Base-by-base conservation (phyloP, 2,797 vertebrate species). In the Macroramphosus scolopax region DNA sequence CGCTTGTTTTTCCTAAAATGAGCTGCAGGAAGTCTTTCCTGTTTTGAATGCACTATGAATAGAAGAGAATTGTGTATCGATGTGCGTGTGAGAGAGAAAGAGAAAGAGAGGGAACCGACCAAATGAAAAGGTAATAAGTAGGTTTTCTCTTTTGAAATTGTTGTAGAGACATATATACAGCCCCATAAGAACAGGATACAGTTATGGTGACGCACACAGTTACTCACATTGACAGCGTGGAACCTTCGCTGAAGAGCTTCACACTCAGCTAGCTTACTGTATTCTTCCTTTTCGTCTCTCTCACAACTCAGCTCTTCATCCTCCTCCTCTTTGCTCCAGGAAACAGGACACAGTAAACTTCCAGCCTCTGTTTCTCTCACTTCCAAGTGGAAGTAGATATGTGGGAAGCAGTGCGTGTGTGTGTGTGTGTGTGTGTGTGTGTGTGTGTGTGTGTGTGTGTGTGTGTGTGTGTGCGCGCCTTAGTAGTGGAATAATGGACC, bases 291-390 rank as follows among this genome's bases (percentile, higher is more conserved):
- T 77, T 83, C 69, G 75, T 82, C 81, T 65, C 51, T 47, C 65
- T 80, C 70, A 60, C 65, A 65, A 55, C 85, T 83, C 49, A 51
- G 64, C 53, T 87, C 84, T 89, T 92, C 91, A 82, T 92, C 77
- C 54, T 84, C 80, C 77, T 82, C 69, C 66, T 57, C 85, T 85
- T 75, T 72, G 68, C 75, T 64, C 39, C 81, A 83, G 77, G 77
- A 87, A 81, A 85, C 62, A 68, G 62, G 73, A 85, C 79, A 82
- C 80, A 72, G 76, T 77, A 83, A 82, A 91, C 88, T 93, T 92
- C 88, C 89, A 92, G 81, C 82, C 89, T 89, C 88, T 93, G 91
- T 94, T 93, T 92, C 82, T 88, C 84, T 36, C 69, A 80, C 83
- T 91, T 96, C 94, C 93, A 90, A 81, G 60, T 85, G 83, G 86